Conservation (phyloP, 2,888 invertebrate genomes). For the Drosophila tanythrix region DNA sequence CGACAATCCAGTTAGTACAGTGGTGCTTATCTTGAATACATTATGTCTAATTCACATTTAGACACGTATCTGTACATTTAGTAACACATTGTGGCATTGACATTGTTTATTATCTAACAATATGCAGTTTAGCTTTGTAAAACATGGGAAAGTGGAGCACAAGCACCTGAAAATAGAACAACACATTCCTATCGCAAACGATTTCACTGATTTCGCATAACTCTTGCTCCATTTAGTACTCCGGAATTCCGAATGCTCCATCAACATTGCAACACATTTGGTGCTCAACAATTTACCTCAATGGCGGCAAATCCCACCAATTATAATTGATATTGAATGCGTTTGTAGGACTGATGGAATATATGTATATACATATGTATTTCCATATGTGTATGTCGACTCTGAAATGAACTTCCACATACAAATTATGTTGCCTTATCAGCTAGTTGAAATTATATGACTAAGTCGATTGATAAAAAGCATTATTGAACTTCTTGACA, state of each 20-base stretch:
- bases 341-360: neutral
- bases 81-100: slow-evolving; percentile 42
- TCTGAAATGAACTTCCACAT: neutral
- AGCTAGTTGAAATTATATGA: slow-evolving; percentile 9
- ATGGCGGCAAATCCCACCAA: slow-evolving; percentile 21
- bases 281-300: slow-evolving; percentile 4
- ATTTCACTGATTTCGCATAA: neutral
- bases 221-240: neutral
- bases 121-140: neutral
- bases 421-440: slow-evolving; percentile 22
- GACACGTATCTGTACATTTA: slow-evolving; percentile 23
- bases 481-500: neutral
- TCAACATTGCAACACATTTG: slow-evolving; percentile 26
- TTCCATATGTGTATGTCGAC: neutral
- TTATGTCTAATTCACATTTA: slow-evolving; percentile 31
- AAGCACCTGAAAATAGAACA: slow-evolving; percentile 35
- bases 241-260: slow-evolving; percentile 4
- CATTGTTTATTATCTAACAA: slow-evolving; percentile 66
- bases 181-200: slow-evolving; percentile 22
- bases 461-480: slow-evolving; percentile 13
- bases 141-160: slow-evolving; percentile 34
- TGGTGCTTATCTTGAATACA: slow-evolving; percentile 26
- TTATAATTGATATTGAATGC: slow-evolving; percentile 24
- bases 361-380: neutral
- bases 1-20: slow-evolving; percentile 23